Conservation (phyloP, 2,113 vertebrate species). For the Rana temporaria region DNA sequence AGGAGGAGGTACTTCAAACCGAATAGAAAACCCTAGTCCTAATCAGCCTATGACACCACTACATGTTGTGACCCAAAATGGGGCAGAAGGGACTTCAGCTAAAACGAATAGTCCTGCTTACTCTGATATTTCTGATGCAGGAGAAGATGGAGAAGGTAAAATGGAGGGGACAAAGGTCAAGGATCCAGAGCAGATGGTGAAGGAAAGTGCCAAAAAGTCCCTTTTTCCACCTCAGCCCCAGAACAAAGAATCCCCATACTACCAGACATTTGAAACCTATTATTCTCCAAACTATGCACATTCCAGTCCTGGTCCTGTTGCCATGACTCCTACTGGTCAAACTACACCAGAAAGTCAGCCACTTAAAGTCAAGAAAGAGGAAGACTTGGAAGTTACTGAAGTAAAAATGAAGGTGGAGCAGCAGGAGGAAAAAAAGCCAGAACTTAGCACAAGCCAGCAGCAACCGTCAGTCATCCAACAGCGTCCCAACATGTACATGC, state of each 20-base stretch:
- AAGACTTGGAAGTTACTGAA: constrained; percentile 84
- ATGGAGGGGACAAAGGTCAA: constrained; percentile 84
- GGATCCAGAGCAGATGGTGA: constrained; percentile 85
- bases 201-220: constrained; percentile 93
- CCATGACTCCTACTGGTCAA: constrained; percentile 78
- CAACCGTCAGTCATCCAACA: constrained; percentile 97
- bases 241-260: constrained; percentile 92
- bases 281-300: constrained; percentile 93
- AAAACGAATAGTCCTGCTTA: constrained; percentile 97
- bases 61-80: constrained; percentile 91
- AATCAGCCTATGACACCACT: constrained; percentile 88
- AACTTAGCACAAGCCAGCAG: constrained; percentile 82
- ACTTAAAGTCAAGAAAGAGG: constrained; percentile 90
- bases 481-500: constrained; percentile 98
- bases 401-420: constrained; percentile 86
- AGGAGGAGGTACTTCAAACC: constrained; percentile 73
- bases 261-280: constrained; percentile 89
- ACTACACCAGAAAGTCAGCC: constrained; percentile 73
- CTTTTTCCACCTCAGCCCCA: constrained; percentile 87
- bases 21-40: constrained; percentile 83
- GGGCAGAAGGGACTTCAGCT: constrained; percentile 90
- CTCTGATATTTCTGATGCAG: constrained; percentile 96
- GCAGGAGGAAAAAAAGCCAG: constrained; percentile 89
- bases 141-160: constrained; percentile 95
- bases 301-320: constrained; percentile 83